Evolutionary conservation across 2,888 invertebrate species (phyloP).

Genomic region (Phyto melanocephala): DNA sequence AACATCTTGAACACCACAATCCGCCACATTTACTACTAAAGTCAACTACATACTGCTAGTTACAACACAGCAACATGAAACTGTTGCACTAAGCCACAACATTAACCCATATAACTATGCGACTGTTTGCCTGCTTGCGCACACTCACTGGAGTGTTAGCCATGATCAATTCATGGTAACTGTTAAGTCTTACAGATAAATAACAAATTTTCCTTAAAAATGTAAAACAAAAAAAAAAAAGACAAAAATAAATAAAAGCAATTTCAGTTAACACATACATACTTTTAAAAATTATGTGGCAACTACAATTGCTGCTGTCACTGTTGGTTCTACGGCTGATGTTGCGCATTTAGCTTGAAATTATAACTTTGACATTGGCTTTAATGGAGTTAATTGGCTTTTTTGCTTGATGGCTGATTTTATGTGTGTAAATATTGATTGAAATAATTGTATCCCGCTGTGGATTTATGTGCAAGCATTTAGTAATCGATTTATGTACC

Average conservation of each 20-base stretch:
- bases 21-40: background rate
- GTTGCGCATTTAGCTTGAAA: conserved; percentile 32
- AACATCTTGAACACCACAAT: conserved; percentile 33
- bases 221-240: background rate
- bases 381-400: conserved; percentile 77
- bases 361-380: conserved; percentile 64
- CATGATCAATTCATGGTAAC: conserved; percentile 62
- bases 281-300: conserved; percentile 64
- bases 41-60: conserved; percentile 11
- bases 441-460: conserved; percentile 63
- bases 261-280: conserved; percentile 15
- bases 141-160: conserved; percentile 52
- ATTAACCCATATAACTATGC: conserved; percentile 42
- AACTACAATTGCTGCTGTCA: conserved; percentile 14
- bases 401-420: conserved; percentile 69
- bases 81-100: conserved; percentile 41
- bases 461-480: conserved; percentile 63
- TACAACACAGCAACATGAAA: conserved; percentile 37
- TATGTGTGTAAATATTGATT: conserved; percentile 68
- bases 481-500: conserved; percentile 61
- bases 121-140: conserved; percentile 21
- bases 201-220: conserved; percentile 56
- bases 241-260: background rate
- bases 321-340: background rate
- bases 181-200: conserved; percentile 64